phyloP scores from a whole-genome alignment of 2,797 vertebrate genomes.

The Clarias pachynema region DNA sequence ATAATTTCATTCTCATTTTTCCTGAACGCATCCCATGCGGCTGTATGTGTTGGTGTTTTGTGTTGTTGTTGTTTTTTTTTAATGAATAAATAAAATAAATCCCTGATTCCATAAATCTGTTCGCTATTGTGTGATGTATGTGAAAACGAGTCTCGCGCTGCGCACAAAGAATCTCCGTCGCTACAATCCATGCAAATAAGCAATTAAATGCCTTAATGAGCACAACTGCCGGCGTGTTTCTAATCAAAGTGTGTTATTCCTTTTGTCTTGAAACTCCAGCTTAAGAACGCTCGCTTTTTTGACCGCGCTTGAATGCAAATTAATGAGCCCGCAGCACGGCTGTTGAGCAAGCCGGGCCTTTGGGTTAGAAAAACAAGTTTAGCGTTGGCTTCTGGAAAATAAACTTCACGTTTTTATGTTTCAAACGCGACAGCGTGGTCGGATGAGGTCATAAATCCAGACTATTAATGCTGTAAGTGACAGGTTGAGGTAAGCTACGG shows the following conservation, averaged over 20 bases:
- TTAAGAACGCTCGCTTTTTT: conserved; percentile 21
- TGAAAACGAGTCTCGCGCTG: not conserved
- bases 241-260: conserved; percentile 44
- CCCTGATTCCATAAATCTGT: not conserved
- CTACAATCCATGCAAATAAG: conserved; percentile 37
- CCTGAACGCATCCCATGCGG: not conserved
- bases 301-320: conserved; percentile 29
- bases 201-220: conserved; percentile 39
- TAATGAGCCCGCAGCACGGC: conserved; percentile 20
- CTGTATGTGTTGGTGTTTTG: not conserved
- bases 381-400: conserved; percentile 19
- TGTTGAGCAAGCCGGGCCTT: not conserved
- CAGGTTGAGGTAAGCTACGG: conserved; percentile 38
- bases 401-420: conserved; percentile 15
- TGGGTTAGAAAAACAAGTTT: conserved; percentile 20
- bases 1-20: not conserved
- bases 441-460: conserved; percentile 40
- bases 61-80: too few species aligned
- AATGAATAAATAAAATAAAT: too few species aligned
- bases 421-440: not conserved
- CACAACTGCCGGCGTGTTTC: conserved; percentile 2
- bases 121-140: not conserved
- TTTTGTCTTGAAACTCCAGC: conserved; percentile 40
- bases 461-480: conserved; percentile 45
- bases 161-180: conserved; percentile 22